Evolutionary conservation across 2,888 invertebrate species (phyloP), one percentile per base, ranked within the genome.

Genomic region (Ceratothoa steindachneri): DNA sequence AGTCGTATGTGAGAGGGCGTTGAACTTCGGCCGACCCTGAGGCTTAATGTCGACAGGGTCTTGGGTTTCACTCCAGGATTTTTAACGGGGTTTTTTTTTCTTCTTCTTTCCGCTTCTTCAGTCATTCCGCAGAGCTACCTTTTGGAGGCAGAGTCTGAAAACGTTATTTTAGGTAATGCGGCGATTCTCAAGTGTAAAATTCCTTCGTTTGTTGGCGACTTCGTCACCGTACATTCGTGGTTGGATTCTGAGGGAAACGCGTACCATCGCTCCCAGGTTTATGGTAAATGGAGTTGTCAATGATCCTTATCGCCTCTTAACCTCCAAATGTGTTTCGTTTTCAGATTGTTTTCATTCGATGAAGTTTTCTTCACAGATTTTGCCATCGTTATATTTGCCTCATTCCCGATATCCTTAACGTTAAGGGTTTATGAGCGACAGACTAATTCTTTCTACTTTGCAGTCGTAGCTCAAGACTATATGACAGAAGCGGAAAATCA

Each of bases 131-230:
- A 94, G 89, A 89, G 89, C 81, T 95, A 93, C 87, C 90, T 90
- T 84, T 91, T 93, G 83, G 93, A 93, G 88, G 90, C 94, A 83
- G 92, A 93, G 92, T 93, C 93, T 85, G 93, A 94, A 86, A 93
- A 93, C 86, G 93, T 94, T 82, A 88, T 94, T 82, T 89, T 91
- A 85, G 93, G 93, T 83, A 95, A 95, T 87, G 91, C 93, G 82
- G 94, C 84, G 2, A 83, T 85, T 4, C 82, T 85, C 73, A 82
- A 82, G 74, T 86, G 86, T 80, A 82, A 82, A 79, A 83, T 85
- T 71, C 85, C 85, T 0, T 82, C 82, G 77, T 85, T 83, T 80
- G 84, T 84, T 72, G 82, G 83, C 69, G 84, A 84, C 70, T 84
- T 84, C 81, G 84, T 85, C 73, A 82, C 82, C 41, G 84, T 85